phyloP scores from a whole-genome alignment of 2,113 vertebrate species.

The Emydocephalus ijimae region DNA sequence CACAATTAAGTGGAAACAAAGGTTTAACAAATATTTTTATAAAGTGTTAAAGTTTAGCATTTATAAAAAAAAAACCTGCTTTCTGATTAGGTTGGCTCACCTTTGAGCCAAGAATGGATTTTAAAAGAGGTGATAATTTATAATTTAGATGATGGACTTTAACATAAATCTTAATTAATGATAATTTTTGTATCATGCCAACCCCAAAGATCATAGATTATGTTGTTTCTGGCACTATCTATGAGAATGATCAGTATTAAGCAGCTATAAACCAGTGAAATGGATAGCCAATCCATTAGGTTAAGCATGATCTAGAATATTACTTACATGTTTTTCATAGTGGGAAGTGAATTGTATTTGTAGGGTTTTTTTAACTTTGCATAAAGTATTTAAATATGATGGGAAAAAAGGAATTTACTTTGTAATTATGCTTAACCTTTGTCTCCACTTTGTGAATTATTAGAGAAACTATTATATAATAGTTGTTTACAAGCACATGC shows the following conservation, averaged over 20 bases:
- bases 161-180: background rate
- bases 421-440: background rate
- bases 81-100: background rate
- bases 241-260: background rate
- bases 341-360: background rate
- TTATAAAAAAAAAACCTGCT: background rate
- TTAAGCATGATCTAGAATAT: background rate
- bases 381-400: background rate
- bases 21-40: background rate
- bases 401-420: background rate
- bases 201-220: background rate
- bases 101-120: background rate
- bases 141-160: background rate
- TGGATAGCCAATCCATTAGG: background rate
- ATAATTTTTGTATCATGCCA: background rate
- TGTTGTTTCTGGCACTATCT: background rate
- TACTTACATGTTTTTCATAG: background rate
- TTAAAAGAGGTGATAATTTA: background rate
- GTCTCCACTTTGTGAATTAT: background rate
- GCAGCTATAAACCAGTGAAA: background rate
- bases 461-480: background rate
- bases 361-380: background rate
- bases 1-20: background rate
- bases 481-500: background rate
- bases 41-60: background rate